A percentile compares a stretch with the other conserved stretches of the same genome.
Conservation (phyloP, 2,888 invertebrate genomes). For the Stomorhina lunata region DNA sequence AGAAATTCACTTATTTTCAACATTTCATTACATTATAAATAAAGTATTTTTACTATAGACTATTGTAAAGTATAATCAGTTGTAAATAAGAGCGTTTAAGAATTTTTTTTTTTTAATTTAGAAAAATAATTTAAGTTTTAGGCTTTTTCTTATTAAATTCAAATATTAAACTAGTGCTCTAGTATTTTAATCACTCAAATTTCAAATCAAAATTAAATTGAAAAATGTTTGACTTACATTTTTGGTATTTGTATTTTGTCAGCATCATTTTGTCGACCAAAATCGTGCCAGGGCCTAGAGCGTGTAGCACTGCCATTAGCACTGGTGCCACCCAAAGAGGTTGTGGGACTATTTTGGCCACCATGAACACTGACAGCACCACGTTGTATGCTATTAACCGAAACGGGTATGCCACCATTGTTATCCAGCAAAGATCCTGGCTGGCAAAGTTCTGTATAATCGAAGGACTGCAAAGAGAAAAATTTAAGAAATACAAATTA, state of each 20-base stretch:
- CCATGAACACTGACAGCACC: slow-evolving; percentile 81
- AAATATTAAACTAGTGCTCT: no score
- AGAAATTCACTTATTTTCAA: no score
- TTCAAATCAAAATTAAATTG: no score
- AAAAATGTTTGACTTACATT: slow-evolving; percentile 87
- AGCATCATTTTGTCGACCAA: slow-evolving; percentile 94
- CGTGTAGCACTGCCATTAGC: slow-evolving; percentile 84
- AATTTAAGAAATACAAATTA: slow-evolving; percentile 56
- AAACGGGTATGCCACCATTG: slow-evolving; percentile 81
- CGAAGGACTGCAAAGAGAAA: slow-evolving; percentile 87
- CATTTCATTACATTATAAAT: no score
- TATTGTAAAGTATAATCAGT: no score
- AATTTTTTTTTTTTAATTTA: no score
- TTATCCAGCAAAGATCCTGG: slow-evolving; percentile 81
- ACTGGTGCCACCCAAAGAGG: slow-evolving; percentile 82
- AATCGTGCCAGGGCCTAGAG: slow-evolving; percentile 96
- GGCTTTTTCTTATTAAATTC: no score
- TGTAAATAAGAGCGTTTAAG: no score
- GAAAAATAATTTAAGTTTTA: no score
- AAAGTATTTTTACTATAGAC: no score
- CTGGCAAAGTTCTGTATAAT: slow-evolving; percentile 94
- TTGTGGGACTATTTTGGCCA: slow-evolving; percentile 79
- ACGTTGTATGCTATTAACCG: slow-evolving; percentile 81
- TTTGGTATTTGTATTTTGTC: slow-evolving; percentile 99
- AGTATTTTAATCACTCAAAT: no score